Percentiles rank a stretch among this genome's conserved stretches.
These are phyloP conservation scores for Ciconia maguari DNA, from an alignment of 2,113 vertebrate genomes.

Conservation along the genomic window DNA sequence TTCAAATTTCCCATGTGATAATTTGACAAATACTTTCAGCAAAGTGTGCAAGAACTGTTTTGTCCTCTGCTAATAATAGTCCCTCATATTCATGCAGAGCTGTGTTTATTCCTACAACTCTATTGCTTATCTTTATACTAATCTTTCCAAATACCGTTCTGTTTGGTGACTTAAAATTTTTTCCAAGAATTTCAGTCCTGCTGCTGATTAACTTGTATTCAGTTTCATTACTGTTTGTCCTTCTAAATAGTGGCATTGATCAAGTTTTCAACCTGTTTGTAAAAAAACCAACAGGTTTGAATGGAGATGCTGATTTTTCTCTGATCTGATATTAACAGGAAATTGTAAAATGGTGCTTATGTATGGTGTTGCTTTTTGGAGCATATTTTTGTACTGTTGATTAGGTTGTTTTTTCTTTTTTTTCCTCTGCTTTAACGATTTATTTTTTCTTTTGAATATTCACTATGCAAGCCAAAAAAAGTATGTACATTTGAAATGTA, in stretches of 20 bases:
- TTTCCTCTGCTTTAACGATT: not conserved
- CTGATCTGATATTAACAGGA: not conserved
- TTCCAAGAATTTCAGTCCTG: slow-evolving; percentile 19
- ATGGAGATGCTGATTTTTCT: not conserved
- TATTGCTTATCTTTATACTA: not conserved
- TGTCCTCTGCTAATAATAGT: not conserved
- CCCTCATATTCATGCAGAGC: not conserved
- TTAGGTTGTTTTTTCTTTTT: not conserved
- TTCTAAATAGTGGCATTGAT: not conserved
- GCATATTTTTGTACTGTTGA: not conserved
- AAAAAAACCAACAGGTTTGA: not conserved
- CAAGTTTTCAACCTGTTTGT: not conserved
- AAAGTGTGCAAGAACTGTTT: not conserved
- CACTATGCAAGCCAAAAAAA: slow-evolving; percentile 4
- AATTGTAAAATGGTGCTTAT: not conserved
- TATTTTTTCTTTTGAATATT: slow-evolving; percentile 18
- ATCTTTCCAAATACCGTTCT: slow-evolving; percentile 25
- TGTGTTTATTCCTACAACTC: not conserved
- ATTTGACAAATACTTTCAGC: not conserved
- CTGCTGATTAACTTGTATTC: slow-evolving; percentile 12
- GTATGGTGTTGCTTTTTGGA: not conserved
- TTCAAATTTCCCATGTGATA: not conserved
- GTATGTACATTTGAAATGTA: not conserved
- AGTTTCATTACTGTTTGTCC: slow-evolving; percentile 21
- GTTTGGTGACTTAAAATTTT: not conserved